Base-by-base conservation (phyloP, 2,888 invertebrate species). In the Physocephala rufipes region DNA sequence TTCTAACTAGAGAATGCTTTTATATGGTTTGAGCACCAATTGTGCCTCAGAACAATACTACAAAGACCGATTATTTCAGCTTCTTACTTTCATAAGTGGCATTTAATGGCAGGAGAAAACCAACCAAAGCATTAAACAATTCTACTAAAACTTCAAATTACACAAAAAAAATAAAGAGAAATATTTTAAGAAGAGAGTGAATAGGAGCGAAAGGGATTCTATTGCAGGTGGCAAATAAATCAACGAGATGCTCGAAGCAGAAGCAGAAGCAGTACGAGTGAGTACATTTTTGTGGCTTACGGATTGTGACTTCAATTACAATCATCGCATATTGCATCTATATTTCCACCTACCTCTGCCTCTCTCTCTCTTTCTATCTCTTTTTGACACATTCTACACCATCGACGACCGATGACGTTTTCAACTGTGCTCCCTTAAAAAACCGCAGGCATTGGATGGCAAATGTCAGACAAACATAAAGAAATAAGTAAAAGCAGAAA, bases 261-360 rank as follows among this genome's bases (percentile, higher is more conserved):
- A 63, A 36, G 36, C 36, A 36, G n/a, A n/a, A n/a, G n/a, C n/a
- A n/a, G n/a, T n/a, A n/a, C n/a, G n/a, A n/a, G n/a, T n/a, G n/a
- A n/a, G 63, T 63, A 69, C 70, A 75, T 75, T 68, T 75, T 75
- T 75, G 75, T 55, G 75, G 75, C 71, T 69, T 64, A n/a, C n/a
- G 68, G 59, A 71, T 71, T 75, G 24, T 47, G 61, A 69, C 53
- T 43, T 24, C 68, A 28, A 63, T 43, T 53, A 24, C 53, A 13
- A 9, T 53, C 19, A 53, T 12, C 24, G 9, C 53, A 53, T 24
- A 2, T 24, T 4, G 19, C n/a, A n/a, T n/a, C n/a, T n/a, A n/a
- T n/a, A n/a, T n/a, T n/a, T n/a, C n/a, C n/a, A n/a, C n/a, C n/a
- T n/a, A n/a, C n/a, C n/a, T n/a, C n/a, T n/a, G n/a, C n/a, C n/a